Conservation (phyloP, 2,113 vertebrate species). For the Corydoras sp. region DNA sequence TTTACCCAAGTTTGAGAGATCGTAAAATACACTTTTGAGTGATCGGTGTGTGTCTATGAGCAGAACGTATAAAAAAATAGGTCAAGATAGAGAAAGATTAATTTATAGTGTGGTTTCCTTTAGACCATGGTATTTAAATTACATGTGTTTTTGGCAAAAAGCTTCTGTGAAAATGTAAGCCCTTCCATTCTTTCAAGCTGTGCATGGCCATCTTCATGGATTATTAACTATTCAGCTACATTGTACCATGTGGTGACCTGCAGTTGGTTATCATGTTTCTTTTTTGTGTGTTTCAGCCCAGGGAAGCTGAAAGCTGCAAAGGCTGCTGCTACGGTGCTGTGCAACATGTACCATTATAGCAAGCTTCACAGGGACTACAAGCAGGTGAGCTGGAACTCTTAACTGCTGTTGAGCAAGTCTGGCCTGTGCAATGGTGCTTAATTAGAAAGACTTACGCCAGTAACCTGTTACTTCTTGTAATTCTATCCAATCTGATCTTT, state of each 20-base stretch:
- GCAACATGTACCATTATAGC: conserved; percentile 93
- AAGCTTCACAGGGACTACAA: conserved; percentile 93
- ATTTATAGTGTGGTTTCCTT: no score
- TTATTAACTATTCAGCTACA: conserved; percentile 41
- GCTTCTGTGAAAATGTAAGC: neutral
- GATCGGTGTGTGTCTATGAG: no score
- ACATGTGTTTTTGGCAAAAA: no score
- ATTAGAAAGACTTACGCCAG: no score
- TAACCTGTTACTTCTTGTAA: no score
- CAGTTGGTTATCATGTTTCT: conserved; percentile 35
- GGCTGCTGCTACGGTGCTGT: conserved; percentile 83
- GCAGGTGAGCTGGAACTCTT: conserved; percentile 62
- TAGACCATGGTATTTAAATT: no score
- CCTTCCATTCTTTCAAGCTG: neutral
- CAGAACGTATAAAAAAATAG: no score
- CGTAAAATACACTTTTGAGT: no score
- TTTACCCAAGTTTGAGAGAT: no score
- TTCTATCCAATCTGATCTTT: no score
- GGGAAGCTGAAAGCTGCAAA: conserved; percentile 81
- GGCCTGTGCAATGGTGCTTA: no score
- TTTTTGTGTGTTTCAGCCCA: conserved; percentile 55
- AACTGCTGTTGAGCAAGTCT: neutral
- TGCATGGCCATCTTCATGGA: conserved; percentile 1
- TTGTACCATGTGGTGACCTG: conserved; percentile 27
- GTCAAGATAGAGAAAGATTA: no score